These are phyloP conservation scores for Zeugodacus cucurbitae DNA, from an alignment of 1,140 invertebrate genomes.

Conservation along the genomic window DNA sequence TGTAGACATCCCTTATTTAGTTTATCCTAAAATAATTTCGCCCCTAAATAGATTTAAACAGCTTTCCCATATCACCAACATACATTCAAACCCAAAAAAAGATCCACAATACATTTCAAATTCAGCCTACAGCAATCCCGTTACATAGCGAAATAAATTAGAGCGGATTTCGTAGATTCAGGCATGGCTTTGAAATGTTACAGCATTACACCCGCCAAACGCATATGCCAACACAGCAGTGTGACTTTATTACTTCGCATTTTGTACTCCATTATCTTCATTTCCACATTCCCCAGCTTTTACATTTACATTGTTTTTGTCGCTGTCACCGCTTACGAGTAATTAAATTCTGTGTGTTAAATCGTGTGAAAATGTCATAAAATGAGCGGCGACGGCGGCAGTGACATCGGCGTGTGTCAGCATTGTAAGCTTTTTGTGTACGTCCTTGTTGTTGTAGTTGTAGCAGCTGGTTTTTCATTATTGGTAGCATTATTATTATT, in stretches of 20 bases:
- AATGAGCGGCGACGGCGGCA: background rate
- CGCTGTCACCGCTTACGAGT: background rate
- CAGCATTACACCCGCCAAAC: background rate
- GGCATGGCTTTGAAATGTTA: background rate
- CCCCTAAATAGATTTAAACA: no score
- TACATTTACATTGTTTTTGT: background rate
- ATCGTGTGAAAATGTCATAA: conserved; percentile 38
- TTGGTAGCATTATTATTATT: background rate
- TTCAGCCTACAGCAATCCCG: no score
- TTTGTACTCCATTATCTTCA: background rate
- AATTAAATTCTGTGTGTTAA: conserved; percentile 38
- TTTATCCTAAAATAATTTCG: no score
- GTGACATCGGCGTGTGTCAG: background rate
- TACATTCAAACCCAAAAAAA: no score
- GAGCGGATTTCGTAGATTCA: background rate
- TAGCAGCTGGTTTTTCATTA: background rate
- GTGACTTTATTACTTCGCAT: background rate
- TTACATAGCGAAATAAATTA: background rate
- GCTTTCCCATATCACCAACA: no score
- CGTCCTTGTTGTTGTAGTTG: background rate
- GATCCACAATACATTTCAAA: no score
- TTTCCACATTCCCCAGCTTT: background rate
- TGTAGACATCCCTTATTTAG: no score
- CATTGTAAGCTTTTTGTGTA: background rate
- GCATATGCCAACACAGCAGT: background rate